Percentiles rank a stretch among this genome's conserved stretches.
phyloP scores from a whole-genome alignment of 35 echinoderm and acorn worm genomes.

The Diadema setosum region DNA sequence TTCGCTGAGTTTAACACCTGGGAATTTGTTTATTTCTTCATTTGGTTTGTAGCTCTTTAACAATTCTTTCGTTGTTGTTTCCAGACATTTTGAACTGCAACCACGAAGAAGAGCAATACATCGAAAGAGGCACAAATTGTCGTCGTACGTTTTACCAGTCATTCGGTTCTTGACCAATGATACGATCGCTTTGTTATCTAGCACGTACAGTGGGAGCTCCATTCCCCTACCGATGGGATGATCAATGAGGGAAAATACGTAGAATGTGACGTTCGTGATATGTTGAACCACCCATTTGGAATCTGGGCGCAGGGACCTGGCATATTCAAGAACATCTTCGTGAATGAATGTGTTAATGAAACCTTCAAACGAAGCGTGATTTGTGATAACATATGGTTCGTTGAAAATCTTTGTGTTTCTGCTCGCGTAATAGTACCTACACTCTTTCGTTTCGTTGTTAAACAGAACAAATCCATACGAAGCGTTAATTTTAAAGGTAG shows the following conservation, averaged over 20 bases:
- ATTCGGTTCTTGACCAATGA: neutral
- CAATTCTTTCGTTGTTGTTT: neutral
- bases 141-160: neutral
- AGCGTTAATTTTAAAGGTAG: neutral
- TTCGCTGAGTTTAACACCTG: neutral
- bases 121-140: slow-evolving; percentile 27
- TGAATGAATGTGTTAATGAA: neutral
- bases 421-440: neutral
- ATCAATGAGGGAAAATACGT: neutral
- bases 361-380: neutral
- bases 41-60: neutral
- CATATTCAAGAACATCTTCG: neutral
- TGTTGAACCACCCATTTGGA: neutral
- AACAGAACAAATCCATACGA: neutral
- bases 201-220: neutral
- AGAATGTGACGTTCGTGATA: neutral
- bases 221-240: neutral
- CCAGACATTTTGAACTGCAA: neutral
- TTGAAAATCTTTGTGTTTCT: neutral
- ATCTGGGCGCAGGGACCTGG: neutral
- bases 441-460: neutral
- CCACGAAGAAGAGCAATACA: slow-evolving; percentile 8
- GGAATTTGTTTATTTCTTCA: neutral
- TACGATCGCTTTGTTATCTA: neutral
- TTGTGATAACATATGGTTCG: neutral